Percentiles rank a stretch among this genome's conserved stretches.
Evolutionary conservation across 2,113 vertebrate genomes (phyloP).

Genomic region (Trichomycterus rosablanca): DNA sequence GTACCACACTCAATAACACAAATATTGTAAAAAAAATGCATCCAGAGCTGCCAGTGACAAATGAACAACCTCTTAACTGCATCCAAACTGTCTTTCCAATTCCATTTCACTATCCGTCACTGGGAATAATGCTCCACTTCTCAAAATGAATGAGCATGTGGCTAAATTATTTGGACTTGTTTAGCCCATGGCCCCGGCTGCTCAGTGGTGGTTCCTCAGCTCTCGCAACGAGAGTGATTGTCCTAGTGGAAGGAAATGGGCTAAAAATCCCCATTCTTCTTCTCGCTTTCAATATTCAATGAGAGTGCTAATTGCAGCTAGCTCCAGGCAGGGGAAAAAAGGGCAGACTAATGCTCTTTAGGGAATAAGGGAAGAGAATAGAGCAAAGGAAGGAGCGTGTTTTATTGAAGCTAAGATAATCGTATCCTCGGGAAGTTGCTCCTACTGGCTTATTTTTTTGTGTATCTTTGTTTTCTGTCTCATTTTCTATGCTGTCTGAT

Average conservation of each 20-base stretch:
- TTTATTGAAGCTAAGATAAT: slow-evolving; percentile 65
- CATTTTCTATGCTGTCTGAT: slow-evolving; percentile 74
- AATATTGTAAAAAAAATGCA: background rate
- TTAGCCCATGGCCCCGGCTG: slow-evolving; percentile 65
- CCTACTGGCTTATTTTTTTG: slow-evolving; percentile 59
- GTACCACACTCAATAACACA: too few relatives aligned
- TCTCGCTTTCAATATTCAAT: slow-evolving; percentile 74
- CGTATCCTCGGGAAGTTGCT: slow-evolving; percentile 72
- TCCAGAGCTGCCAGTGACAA: slow-evolving; percentile 9
- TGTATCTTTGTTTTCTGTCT: slow-evolving; percentile 64
- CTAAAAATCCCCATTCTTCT: slow-evolving; percentile 72
- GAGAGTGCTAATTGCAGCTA: slow-evolving; percentile 67
- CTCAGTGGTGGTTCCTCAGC: slow-evolving; percentile 64
- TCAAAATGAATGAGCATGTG: slow-evolving; percentile 54
- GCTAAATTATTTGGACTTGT: slow-evolving; percentile 72
- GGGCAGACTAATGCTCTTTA: slow-evolving; percentile 60
- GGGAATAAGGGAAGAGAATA: slow-evolving; percentile 47
- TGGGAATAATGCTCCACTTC: slow-evolving; percentile 3
- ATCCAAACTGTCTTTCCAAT: slow-evolving; percentile 19
- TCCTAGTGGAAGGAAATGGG: slow-evolving; percentile 67
- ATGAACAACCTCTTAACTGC: slow-evolving; percentile 2
- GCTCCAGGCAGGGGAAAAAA: slow-evolving; percentile 56
- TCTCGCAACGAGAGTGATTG: slow-evolving; percentile 59
- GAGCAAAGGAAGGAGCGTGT: slow-evolving; percentile 46
- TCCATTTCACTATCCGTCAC: slow-evolving; percentile 1